A percentile compares a stretch with the other conserved stretches of the same genome.
phyloP scores from a whole-genome alignment of 2,888 invertebrate species.

The Drosophila gaucha region DNA sequence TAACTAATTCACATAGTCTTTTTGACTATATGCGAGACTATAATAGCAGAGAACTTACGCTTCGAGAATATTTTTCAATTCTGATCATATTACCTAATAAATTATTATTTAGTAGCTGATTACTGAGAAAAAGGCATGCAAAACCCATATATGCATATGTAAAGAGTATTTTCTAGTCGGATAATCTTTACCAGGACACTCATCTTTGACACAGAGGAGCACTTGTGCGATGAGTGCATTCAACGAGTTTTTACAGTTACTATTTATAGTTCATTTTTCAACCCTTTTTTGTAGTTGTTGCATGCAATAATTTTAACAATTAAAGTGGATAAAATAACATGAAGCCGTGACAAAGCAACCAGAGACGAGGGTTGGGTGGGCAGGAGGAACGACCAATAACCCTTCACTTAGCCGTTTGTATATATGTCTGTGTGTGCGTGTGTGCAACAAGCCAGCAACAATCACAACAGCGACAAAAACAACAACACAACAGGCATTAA shows the following conservation, averaged over 20 bases:
- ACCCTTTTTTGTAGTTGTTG: constrained; percentile 1
- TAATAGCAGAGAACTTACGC: too few relatives aligned
- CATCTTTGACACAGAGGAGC: constrained; percentile 9
- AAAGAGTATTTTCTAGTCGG: neutral
- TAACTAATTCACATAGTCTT: too few relatives aligned
- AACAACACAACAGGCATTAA: constrained; percentile 66
- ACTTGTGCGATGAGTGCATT: constrained; percentile 40
- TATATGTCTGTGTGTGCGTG: constrained; percentile 22
- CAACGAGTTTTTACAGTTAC: constrained; percentile 43
- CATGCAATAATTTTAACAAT: constrained; percentile 66
- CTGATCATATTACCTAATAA: too few relatives aligned
- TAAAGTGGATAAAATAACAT: constrained; percentile 53
- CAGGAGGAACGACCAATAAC: constrained; percentile 35
- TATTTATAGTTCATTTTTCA: constrained; percentile 27
- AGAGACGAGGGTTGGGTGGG: neutral
- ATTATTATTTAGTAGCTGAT: too few relatives aligned
- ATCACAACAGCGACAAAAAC: constrained; percentile 53
- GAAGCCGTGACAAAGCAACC: constrained; percentile 48
- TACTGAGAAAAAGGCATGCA: too few relatives aligned
- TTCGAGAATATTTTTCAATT: too few relatives aligned
- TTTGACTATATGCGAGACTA: too few relatives aligned
- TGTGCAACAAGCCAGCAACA: constrained; percentile 62
- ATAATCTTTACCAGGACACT: neutral
- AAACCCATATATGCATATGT: neutral
- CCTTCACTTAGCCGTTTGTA: constrained; percentile 35